phyloP scores from a whole-genome alignment of 2,888 invertebrate species.

The Latheticus oryzae region DNA sequence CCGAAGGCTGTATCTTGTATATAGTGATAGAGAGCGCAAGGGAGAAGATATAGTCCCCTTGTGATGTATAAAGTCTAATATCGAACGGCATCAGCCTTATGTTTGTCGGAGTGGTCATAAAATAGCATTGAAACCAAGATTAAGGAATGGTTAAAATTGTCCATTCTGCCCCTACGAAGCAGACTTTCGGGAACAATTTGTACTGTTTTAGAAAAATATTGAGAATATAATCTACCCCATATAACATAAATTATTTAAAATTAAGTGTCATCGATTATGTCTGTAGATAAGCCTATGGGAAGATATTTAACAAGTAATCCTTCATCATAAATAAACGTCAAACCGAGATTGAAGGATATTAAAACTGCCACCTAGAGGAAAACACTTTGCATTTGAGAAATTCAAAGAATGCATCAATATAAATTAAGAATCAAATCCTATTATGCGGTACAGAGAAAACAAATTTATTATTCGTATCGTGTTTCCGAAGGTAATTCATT shows the following conservation, averaged over 20 bases:
- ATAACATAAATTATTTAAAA: conserved; percentile 24
- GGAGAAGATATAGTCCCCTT: conserved; percentile 41
- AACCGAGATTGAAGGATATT: conserved; percentile 16
- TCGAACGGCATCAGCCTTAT: conserved; percentile 45
- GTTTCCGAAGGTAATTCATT: conserved; percentile 42
- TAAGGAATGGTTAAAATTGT: conserved; percentile 36
- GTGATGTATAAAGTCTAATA: conserved; percentile 48
- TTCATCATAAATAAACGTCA: conserved; percentile 24
- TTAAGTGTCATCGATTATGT: conserved; percentile 14
- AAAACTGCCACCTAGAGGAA: conserved; percentile 9
- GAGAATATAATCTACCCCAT: background rate
- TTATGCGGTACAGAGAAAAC: conserved; percentile 39
- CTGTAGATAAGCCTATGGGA: conserved; percentile 3
- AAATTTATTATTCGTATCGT: conserved; percentile 42
- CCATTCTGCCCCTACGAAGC: conserved; percentile 19
- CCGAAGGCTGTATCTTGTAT: conserved; percentile 34
- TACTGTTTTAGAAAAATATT: conserved; percentile 1
- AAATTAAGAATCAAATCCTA: conserved; percentile 42
- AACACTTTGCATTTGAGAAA: conserved; percentile 26
- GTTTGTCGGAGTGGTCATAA: conserved; percentile 46
- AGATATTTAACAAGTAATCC: conserved; percentile 18
- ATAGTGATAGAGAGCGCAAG: conserved; percentile 25
- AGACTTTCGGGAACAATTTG: conserved; percentile 20
- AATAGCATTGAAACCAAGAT: conserved; percentile 39
- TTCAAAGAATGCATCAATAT: conserved; percentile 37